Percentiles rank a stretch among this genome's conserved stretches.
phyloP scores from a whole-genome alignment of 2,888 invertebrate genomes.

The Melanargia galathea region DNA sequence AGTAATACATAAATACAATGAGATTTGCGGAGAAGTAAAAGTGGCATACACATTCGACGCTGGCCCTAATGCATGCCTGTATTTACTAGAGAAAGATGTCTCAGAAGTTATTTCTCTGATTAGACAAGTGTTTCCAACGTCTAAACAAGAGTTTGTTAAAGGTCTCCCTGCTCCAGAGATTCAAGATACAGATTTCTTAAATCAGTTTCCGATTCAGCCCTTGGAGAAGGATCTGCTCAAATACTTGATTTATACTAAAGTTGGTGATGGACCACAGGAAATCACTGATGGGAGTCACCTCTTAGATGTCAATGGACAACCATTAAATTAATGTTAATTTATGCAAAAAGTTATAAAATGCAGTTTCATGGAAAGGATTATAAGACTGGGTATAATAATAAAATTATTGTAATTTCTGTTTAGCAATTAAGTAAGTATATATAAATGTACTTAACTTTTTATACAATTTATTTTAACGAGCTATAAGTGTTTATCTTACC shows the following conservation, averaged over 20 bases:
- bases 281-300: slow-evolving; percentile 65
- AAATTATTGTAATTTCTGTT: too few relatives aligned
- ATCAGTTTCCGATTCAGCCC: slow-evolving; percentile 59
- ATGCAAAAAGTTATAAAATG: neutral
- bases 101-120: slow-evolving; percentile 86
- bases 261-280: slow-evolving; percentile 90
- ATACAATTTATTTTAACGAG: too few relatives aligned
- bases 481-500: too few relatives aligned
- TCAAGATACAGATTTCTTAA: slow-evolving; percentile 48
- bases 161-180: slow-evolving; percentile 51
- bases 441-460: too few relatives aligned
- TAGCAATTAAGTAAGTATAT: too few relatives aligned
- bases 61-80: slow-evolving; percentile 97
- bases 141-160: slow-evolving; percentile 61
- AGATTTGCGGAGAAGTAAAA: slow-evolving; percentile 82
- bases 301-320: slow-evolving; percentile 54
- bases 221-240: slow-evolving; percentile 84
- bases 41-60: slow-evolving; percentile 99
- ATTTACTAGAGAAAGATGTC: slow-evolving; percentile 89
- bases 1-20: slow-evolving; percentile 92
- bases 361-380: neutral
- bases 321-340: slow-evolving; percentile 5
- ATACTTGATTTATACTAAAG: slow-evolving; percentile 91
- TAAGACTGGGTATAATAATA: too few relatives aligned
- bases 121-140: slow-evolving; percentile 87